Evolutionary conservation across 2,888 invertebrate genomes (phyloP), one percentile per base, ranked within the genome.

Genomic region (Caenorhabditis doughertyi): DNA sequence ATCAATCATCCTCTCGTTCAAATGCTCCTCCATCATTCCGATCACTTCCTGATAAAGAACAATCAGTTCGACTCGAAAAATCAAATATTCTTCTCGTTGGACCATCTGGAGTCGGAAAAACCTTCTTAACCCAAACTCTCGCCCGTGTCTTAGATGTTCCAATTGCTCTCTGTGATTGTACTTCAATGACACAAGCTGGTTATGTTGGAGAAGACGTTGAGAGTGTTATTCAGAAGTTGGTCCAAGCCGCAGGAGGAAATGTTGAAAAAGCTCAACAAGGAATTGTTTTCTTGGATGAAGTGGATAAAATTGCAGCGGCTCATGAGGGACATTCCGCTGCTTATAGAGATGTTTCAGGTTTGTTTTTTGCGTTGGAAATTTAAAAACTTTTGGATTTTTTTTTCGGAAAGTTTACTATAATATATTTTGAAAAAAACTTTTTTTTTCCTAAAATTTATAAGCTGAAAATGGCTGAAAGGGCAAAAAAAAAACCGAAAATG

Each of bases 231-330:
- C 97, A 96, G 32, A 98, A 98, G 92, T 93, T 98, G 72, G 92
- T 94, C 1, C 97, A 98, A 93, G 97, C 98, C 93, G 98, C 98
- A 39, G 97, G 97, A 92, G 97, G 97, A 92, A 96, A 96, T 90
- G 97, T 99, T 87, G 98, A 99, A 85, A 95, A 96, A 89, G 98
- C 99, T 60, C 98, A 99, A 92, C 96, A 96, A 90, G 94, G 98
- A 62, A 99, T 99, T 88, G 97, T 99, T 60, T 99, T 99, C 92
- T 94, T 99, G 86, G 99, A 99, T 92, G 99, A 99, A 93, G 97
- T 99, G 21, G 99, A 99, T 93, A 99, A 99, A 82, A 88, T 88
- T 49, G 88, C 98, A 21, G 97, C 97, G 27, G 97, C 97, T 9
- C 97, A 97, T 44, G 98, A 86, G 8, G 95, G 95, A 84, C 95